phyloP scores from a whole-genome alignment of 92 coral and sea anemone species.

The Palythoa grandiflora region DNA sequence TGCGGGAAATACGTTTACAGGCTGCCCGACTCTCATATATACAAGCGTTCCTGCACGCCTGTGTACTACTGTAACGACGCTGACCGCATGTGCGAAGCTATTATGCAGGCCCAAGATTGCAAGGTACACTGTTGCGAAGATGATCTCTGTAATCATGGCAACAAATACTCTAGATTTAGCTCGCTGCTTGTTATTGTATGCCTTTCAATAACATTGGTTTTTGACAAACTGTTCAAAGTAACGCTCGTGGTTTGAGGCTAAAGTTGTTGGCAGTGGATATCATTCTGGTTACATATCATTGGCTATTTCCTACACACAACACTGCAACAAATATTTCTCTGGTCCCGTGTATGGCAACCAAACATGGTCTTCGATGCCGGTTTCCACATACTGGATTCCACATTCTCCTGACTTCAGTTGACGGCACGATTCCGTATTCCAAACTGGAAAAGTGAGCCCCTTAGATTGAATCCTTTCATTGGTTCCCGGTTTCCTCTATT shows the following conservation, averaged over 20 bases:
- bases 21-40: conserved; percentile 35
- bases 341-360: too few species aligned
- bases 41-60: conserved; percentile 41
- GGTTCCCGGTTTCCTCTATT: too few species aligned
- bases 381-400: too few species aligned
- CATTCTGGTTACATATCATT: too few species aligned
- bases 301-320: too few species aligned
- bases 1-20: conserved; percentile 38
- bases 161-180: background rate
- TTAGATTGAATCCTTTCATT: too few species aligned
- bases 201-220: background rate
- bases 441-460: too few species aligned
- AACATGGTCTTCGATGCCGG: too few species aligned
- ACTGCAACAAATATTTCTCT: too few species aligned
- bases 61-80: conserved; percentile 39
- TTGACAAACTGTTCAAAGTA: background rate
- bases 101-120: conserved; percentile 40
- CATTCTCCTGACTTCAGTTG: too few species aligned
- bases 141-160: conserved; percentile 16
- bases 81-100: conserved; percentile 43
- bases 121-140: conserved; percentile 38
- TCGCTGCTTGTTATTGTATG: background rate
- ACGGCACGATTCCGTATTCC: too few species aligned
- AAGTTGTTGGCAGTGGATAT: too few species aligned
- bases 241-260: background rate